A percentile compares a stretch with the other conserved stretches of the same genome.
phyloP scores from a whole-genome alignment of 2,113 vertebrate species.

The Trachemys scripta region DNA sequence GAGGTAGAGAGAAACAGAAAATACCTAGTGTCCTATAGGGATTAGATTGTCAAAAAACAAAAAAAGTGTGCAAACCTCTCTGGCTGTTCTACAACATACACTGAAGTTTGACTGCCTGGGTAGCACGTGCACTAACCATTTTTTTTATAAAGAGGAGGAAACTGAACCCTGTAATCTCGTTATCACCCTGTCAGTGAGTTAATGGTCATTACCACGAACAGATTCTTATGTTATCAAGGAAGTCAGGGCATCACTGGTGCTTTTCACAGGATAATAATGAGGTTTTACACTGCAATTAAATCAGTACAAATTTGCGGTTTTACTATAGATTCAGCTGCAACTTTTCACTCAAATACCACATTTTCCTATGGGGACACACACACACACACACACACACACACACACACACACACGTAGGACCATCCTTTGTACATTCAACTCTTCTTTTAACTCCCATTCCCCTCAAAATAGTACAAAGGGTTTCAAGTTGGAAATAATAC shows the following conservation, averaged over 20 bases:
- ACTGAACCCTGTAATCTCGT: slow-evolving; percentile 75
- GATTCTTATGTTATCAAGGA: slow-evolving; percentile 69
- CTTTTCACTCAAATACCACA: slow-evolving; percentile 49
- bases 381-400: neutral
- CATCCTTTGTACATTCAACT: neutral
- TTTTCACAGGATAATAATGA: slow-evolving; percentile 74
- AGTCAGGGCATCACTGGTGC: slow-evolving; percentile 61
- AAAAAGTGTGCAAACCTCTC: slow-evolving; percentile 47
- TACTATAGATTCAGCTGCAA: slow-evolving; percentile 58
- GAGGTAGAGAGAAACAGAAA: slow-evolving; percentile 24
- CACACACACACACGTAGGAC: neutral
- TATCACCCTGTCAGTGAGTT: slow-evolving; percentile 75
- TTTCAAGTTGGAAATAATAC: neutral
- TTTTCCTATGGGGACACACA: neutral
- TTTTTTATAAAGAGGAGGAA: slow-evolving; percentile 47
- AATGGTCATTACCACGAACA: slow-evolving; percentile 70
- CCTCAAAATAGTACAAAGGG: neutral
- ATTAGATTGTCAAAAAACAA: slow-evolving; percentile 43
- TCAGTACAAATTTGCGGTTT: slow-evolving; percentile 45
- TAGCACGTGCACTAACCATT: slow-evolving; percentile 1
- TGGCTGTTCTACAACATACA: slow-evolving; percentile 40
- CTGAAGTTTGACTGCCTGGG: slow-evolving; percentile 39
- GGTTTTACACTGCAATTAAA: slow-evolving; percentile 66
- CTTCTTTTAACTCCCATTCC: neutral
- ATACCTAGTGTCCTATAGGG: neutral